Evolutionary conservation across 2,888 invertebrate genomes (phyloP).

Genomic region (Xanthorhoe spadicearia): DNA sequence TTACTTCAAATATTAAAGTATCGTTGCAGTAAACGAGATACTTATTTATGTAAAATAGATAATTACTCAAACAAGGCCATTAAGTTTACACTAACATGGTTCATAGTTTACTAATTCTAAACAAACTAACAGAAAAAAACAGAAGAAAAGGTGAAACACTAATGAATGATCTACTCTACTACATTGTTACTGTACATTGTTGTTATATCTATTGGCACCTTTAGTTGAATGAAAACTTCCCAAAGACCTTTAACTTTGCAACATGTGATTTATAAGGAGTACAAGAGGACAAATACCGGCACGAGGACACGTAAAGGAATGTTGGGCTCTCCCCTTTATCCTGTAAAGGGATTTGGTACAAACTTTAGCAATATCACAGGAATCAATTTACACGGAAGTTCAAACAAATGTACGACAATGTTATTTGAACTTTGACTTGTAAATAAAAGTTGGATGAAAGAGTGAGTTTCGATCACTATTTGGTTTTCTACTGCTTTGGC

Average conservation of each 20-base stretch:
- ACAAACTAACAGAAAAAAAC: too few species aligned
- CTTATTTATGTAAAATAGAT: too few species aligned
- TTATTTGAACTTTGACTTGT: conserved; percentile 39
- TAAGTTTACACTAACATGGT: too few species aligned
- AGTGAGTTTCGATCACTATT: conserved; percentile 14
- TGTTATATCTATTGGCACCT: conserved; percentile 12
- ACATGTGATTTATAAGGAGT: conserved; percentile 52
- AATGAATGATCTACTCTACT: neutral
- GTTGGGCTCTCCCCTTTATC: conserved; percentile 58
- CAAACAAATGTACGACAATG: conserved; percentile 51
- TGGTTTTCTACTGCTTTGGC: neutral
- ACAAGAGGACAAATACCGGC: conserved; percentile 57
- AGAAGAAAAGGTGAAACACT: neutral
- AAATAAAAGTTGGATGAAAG: conserved; percentile 30
- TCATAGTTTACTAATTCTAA: too few species aligned
- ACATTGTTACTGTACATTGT: too few species aligned
- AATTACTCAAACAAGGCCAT: too few species aligned
- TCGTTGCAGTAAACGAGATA: too few species aligned
- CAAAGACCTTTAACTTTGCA: conserved; percentile 34
- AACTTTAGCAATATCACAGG: conserved; percentile 72
- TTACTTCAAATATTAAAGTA: too few species aligned
- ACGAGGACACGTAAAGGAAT: conserved; percentile 49
- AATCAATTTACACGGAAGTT: conserved; percentile 67
- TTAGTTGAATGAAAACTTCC: conserved; percentile 31
- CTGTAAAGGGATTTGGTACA: conserved; percentile 60